Conservation (phyloP, 2,888 invertebrate species). For the Trisateles emortualis region DNA sequence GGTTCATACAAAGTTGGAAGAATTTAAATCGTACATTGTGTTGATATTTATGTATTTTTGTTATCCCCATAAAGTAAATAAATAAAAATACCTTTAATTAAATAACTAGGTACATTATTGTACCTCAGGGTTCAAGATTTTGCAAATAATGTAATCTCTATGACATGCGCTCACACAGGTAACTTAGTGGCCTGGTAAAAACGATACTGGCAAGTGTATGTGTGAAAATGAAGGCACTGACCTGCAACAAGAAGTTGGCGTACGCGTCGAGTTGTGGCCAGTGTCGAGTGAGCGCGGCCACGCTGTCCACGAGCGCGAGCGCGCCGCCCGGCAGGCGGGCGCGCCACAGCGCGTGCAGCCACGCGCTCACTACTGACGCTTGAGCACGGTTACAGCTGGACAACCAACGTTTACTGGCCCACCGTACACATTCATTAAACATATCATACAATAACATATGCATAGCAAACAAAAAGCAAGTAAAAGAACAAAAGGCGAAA, state of each 20-base stretch:
- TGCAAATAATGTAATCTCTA: too few relatives aligned
- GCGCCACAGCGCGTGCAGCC: slow-evolving; percentile 69
- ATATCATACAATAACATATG: too few relatives aligned
- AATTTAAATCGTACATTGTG: too few relatives aligned
- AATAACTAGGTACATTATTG: too few relatives aligned
- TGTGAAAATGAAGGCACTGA: slow-evolving; percentile 27
- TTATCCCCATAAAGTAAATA: too few relatives aligned
- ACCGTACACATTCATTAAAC: neutral
- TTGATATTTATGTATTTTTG: too few relatives aligned
- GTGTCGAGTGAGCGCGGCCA: slow-evolving; percentile 21
- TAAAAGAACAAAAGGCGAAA: neutral
- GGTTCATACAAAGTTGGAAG: too few relatives aligned
- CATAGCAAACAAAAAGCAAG: neutral
- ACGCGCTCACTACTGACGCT: slow-evolving; percentile 52
- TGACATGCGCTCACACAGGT: too few relatives aligned
- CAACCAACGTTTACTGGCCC: neutral
- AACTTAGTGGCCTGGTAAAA: too few relatives aligned
- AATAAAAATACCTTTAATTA: too few relatives aligned
- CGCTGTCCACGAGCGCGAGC: slow-evolving; percentile 52
- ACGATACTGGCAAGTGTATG: too few relatives aligned
- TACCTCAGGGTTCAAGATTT: too few relatives aligned
- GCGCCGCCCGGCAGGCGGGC: slow-evolving; percentile 43
- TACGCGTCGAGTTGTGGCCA: slow-evolving; percentile 48
- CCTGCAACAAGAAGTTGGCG: slow-evolving; percentile 54
- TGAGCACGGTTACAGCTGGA: neutral